A percentile compares a stretch with the other conserved stretches of the same genome.
Evolutionary conservation across 2,888 invertebrate genomes (phyloP).

Genomic region (Xestoiulus laeticollis): DNA sequence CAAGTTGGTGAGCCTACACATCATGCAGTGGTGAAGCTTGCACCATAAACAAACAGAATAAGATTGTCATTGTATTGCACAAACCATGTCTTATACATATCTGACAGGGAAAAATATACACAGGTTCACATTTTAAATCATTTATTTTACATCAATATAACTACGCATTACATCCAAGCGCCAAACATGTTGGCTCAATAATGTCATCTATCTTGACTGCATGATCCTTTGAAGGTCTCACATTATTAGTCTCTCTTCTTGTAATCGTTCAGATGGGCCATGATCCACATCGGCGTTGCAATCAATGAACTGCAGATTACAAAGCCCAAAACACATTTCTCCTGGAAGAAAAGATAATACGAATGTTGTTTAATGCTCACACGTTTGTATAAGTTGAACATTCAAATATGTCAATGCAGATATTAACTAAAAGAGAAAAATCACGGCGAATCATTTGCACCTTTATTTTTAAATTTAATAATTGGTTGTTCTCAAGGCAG

Average conservation of each 20-base stretch:
- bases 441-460: too few relatives aligned
- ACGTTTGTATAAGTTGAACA: too few relatives aligned
- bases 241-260: slow-evolving; percentile 45
- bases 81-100: too few relatives aligned
- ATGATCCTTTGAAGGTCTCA: not conserved
- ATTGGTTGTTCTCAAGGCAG: not conserved
- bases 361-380: not conserved
- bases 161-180: not conserved
- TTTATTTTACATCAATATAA: slow-evolving; percentile 2
- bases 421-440: not conserved
- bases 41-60: too few relatives aligned
- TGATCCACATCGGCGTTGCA: slow-evolving; percentile 7
- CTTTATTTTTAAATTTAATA: too few relatives aligned
- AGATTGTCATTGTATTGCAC: too few relatives aligned
- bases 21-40: too few relatives aligned
- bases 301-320: not conserved
- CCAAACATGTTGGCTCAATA: not conserved
- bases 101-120: too few relatives aligned
- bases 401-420: not conserved
- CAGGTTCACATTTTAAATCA: not conserved
- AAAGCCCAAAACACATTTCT: not conserved
- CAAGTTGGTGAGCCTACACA: too few relatives aligned
- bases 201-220: not conserved
- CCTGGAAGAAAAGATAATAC: not conserved
- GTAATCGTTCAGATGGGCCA: slow-evolving; percentile 44